Evolutionary conservation across 2,113 vertebrate genomes (phyloP).

Genomic region (Pituophis catenifer): DNA sequence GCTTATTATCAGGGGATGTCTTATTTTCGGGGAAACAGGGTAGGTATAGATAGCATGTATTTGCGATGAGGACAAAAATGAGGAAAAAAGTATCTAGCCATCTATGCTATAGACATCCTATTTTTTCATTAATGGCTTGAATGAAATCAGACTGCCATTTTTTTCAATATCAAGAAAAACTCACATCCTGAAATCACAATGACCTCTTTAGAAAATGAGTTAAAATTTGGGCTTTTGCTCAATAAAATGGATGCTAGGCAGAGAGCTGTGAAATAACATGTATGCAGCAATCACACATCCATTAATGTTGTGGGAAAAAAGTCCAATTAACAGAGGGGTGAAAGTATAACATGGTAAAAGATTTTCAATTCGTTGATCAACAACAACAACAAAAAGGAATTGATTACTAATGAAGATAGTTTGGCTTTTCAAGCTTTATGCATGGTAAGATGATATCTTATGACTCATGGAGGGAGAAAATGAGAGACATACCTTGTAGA

Average conservation of each 20-base stretch:
- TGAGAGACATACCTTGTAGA: neutral
- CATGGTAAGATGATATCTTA: neutral
- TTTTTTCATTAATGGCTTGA: neutral
- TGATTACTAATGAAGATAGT: neutral
- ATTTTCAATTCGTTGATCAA: neutral
- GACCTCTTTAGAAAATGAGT: neutral
- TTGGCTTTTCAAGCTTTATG: neutral
- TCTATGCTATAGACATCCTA: neutral
- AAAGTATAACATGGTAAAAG: neutral
- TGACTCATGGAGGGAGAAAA: neutral
- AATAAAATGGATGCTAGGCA: neutral
- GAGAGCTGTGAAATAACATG: neutral
- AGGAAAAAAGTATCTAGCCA: neutral
- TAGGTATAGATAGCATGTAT: neutral
- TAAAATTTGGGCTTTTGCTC: neutral
- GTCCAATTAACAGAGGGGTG: neutral
- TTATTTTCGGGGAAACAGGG: too few species aligned
- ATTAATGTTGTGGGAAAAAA: neutral
- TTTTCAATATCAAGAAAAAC: neutral
- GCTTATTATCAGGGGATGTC: too few species aligned
- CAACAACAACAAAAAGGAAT: neutral
- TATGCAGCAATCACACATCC: neutral
- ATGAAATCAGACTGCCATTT: neutral
- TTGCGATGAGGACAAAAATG: neutral
- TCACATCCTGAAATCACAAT: neutral